Evolutionary conservation across 2,888 invertebrate species (phyloP).

Genomic region (Macaria notata): DNA sequence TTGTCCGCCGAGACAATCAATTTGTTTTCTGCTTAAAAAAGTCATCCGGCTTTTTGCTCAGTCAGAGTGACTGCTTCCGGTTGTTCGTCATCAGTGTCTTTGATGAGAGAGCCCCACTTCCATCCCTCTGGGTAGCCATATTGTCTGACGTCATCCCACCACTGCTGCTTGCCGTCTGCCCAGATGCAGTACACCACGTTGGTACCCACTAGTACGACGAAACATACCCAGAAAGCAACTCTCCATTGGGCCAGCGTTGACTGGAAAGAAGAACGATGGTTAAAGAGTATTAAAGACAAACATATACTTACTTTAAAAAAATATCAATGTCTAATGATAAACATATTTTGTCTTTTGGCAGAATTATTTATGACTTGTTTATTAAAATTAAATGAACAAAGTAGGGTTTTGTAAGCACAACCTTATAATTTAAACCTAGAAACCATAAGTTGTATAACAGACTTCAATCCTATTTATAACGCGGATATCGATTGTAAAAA

Average conservation of each 20-base stretch:
- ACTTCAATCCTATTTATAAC: too few relatives aligned
- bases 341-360: too few relatives aligned
- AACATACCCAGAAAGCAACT: slow-evolving; percentile 87
- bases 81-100: slow-evolving; percentile 44
- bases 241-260: slow-evolving; percentile 77
- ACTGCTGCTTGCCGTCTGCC: slow-evolving; percentile 87
- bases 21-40: not conserved
- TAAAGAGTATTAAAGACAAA: too few relatives aligned
- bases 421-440: too few relatives aligned
- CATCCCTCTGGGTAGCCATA: slow-evolving; percentile 69
- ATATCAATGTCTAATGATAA: too few relatives aligned
- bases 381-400: too few relatives aligned
- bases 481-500: too few relatives aligned
- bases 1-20: too few relatives aligned
- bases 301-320: too few relatives aligned
- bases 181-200: slow-evolving; percentile 85
- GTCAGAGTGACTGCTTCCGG: slow-evolving; percentile 55
- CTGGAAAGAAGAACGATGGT: slow-evolving; percentile 45
- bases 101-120: slow-evolving; percentile 63
- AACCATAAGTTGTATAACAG: too few relatives aligned
- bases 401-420: too few relatives aligned
- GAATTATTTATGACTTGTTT: too few relatives aligned
- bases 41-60: slow-evolving; percentile 44
- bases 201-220: slow-evolving; percentile 83
- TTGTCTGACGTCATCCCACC: slow-evolving; percentile 85